Evolutionary conservation across 2,888 invertebrate genomes (phyloP), one percentile per base, ranked within the genome.

Genomic region (Acrocera orbiculus): DNA sequence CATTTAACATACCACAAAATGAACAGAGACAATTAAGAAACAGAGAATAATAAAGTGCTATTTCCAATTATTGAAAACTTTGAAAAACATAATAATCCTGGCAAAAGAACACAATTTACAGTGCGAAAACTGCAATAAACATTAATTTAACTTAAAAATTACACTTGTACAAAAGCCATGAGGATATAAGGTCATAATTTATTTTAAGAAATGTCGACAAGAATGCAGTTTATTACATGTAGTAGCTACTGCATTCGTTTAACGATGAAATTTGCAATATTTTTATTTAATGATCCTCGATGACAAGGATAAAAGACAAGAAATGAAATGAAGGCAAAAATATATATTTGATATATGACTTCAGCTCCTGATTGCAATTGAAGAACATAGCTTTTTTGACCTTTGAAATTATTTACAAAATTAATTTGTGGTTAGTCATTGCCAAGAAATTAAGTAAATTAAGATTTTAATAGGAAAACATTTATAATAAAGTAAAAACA

Each of bases 251-350:
- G 20, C 17, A 22, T 19, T 20, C 14, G 20, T 20, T 27, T 28
- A 16, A 28, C 23, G 27, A 34, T 34, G 27, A 34, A 34, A 34
- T 34, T 28, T 26, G 34, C 27, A 34, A 34, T 34, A 34, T 28
- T 34, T 34, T 28, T 27, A 28, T 34, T 34, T 34, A 34, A 34
- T 34, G 34, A 34, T 28, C 27, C 27, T 23, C 34, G 34, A 34
- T 34, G 34, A 34, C 34, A 34, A 28, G 27, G 27, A 34, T 34
- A 27, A 27, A 27, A 23, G 28, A 9, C 10, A 8, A 9, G 8
- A 22, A 22, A 22, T 8, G 22, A 22, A 10, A 9, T 22, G 10
- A 22, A 8, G 10, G 22, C 8, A 22, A 22, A 9, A 9, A 22
- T 10, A 9, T 22, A 8, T 22, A 22, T n/a, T n/a, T n/a, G n/a